phyloP scores from a whole-genome alignment of 2,113 vertebrate species.

The Strix aluco region DNA sequence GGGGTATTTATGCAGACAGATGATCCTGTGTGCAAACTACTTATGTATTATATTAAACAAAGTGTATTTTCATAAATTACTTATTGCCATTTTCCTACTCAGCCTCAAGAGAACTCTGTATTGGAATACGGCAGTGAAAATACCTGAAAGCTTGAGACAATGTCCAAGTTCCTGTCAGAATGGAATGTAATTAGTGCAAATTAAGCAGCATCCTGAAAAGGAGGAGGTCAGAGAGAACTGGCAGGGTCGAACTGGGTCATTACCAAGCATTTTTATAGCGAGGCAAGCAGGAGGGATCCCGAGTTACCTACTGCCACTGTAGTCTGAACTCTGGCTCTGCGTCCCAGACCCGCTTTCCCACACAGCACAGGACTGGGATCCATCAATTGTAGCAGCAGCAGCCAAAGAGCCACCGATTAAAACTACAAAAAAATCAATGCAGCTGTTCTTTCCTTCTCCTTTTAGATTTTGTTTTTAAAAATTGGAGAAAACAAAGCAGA shows the following conservation, averaged over 20 bases:
- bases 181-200: slow-evolving; percentile 93
- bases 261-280: slow-evolving; percentile 80
- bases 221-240: slow-evolving; percentile 85
- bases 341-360: not conserved
- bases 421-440: not conserved
- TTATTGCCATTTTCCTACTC: slow-evolving; percentile 27
- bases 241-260: slow-evolving; percentile 82
- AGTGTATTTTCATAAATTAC: not conserved
- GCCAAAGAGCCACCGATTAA: not conserved
- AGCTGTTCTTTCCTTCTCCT: not conserved
- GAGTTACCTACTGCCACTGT: not conserved
- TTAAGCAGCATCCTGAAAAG: slow-evolving; percentile 85
- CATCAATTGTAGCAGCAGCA: not conserved
- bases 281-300: slow-evolving; percentile 23
- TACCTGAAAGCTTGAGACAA: slow-evolving; percentile 76
- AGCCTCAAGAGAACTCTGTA: slow-evolving; percentile 46
- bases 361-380: not conserved
- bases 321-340: not conserved
- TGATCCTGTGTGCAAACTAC: not conserved
- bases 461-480: not conserved
- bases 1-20: not conserved
- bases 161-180: slow-evolving; percentile 92
- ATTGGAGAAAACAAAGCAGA: not conserved
- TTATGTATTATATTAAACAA: not conserved
- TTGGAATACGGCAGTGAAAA: slow-evolving; percentile 50